Base-by-base conservation (phyloP, 1,140 invertebrate genomes). In the Cotesia vestalis region DNA sequence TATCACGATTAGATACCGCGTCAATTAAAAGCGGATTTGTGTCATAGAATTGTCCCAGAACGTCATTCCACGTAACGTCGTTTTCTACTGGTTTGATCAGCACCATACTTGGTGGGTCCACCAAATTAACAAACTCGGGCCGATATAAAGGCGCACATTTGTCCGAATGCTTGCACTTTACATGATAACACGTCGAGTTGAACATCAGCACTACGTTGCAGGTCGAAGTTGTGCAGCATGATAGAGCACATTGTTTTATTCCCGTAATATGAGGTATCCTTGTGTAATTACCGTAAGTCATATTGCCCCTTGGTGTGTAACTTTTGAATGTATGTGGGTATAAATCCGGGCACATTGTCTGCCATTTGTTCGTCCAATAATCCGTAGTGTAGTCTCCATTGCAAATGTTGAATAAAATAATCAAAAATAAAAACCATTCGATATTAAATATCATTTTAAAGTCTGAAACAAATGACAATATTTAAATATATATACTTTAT, bases 131-230 rank as follows among this genome's bases (percentile, higher is more conserved):
- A 51, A 89, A 84, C 66, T 91, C 89, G 17, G 86, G 77, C 75
- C 89, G 87, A 57, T 88, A 85, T 17, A 92, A 83, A 68, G 93
- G 92, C 75, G 91, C 73, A 78, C 94, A 95, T 55, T 90, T 80
- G 78, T 93, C 90, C 81, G 92, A 90, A 79, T 85, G 91, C 34
- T 85, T 86, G 84, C 94, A 95, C 69, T 90, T 88, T 9, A 94
- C 89, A 85, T 93, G 92, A 80, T 90, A 96, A 82, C 94, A 96
- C 63, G 90, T 91, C 17, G 85, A 83, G 76, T 94, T 91, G 71
- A 90, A 90, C 80, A 94, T 91, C 78, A 96, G 91, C 4, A 92
- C 94, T 73, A 95, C 90, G 84, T 96, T 93, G 81, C 95, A 96
- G 1, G 81, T 77, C 0, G 88, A 82, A 52, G 90, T 87, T 0